Evolutionary conservation across 2,888 invertebrate species (phyloP), one percentile per base, ranked within the genome.

Genomic region (Macaria liturata): DNA sequence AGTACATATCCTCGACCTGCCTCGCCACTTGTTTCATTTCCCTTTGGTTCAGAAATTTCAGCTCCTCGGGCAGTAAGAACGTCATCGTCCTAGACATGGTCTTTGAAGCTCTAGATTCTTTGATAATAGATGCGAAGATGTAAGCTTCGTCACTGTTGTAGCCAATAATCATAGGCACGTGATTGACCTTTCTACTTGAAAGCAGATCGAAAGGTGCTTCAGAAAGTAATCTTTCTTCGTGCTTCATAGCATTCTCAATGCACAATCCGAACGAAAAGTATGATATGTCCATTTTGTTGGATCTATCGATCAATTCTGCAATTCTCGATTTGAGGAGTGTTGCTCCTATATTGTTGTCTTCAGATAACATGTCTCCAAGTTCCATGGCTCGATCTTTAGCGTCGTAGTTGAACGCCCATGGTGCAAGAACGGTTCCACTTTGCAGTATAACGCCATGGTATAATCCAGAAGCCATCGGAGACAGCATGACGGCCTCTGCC

Each of bases 221-320:
- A n/a, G 71, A 68, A 34, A 91, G 57, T 6, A 89, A 59, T 32
- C 71, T 70, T 63, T 87, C 89, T 69, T 86, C 84, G 32, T 76
- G 74, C 54, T 81, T 84, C 31, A 80, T 71, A 9, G 78, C 56
- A 9, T 75, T 82, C 60, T 89, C 91, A 31, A 75, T 61, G 54
- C 91, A 91, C 54, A 91, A 78, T 4, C 78, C 87, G 53, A 88
- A 91, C 1, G 91, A 82, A 58, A 84, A 79, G 58, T 90, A 91
- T 0, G 88, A 73, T 3, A 78, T 64, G 4, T 78, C 61, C 0
- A 91, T 62, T 52, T 76, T 71, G 46, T 81, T 74, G 1, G 81
- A 69, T 44, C 74, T 75, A 0, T 59, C 66, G 0, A 74, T 75
- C 39, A 91, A 61, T 4, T 84, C 81, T 53, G 71, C 71, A 5